These are phyloP conservation scores for Anastrepha ludens DNA, from an alignment of 1,140 invertebrate species.

Conservation along the genomic window DNA sequence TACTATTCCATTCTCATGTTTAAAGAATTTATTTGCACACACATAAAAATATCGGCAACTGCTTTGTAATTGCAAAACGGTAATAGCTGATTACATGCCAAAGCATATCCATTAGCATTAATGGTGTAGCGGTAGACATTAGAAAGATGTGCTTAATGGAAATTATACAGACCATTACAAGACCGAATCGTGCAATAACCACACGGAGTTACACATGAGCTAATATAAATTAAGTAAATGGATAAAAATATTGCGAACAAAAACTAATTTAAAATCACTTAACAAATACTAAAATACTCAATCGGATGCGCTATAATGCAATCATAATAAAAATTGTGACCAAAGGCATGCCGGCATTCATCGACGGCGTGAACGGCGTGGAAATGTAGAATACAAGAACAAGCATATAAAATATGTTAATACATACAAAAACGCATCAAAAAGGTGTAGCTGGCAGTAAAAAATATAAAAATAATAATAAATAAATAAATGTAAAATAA, in stretches of 20 bases:
- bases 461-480: not conserved
- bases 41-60: slow-evolving; percentile 10
- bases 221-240: not conserved
- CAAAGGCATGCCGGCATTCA: slow-evolving; percentile 39
- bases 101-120: slow-evolving; percentile 5
- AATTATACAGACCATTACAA: slow-evolving; percentile 36
- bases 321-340: slow-evolving; percentile 32
- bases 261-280: slow-evolving; percentile 48
- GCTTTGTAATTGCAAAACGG: not conserved
- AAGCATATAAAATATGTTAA: slow-evolving; percentile 31
- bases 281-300: slow-evolving; percentile 32
- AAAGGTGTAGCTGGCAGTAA: not conserved
- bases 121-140: slow-evolving; percentile 12
- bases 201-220: not conserved
- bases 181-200: not conserved
- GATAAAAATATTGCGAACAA: slow-evolving; percentile 19
- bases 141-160: slow-evolving; percentile 41
- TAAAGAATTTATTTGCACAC: not conserved
- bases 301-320: slow-evolving; percentile 8
- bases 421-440: not conserved
- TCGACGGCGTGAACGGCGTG: not conserved
- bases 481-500: not conserved
- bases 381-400: slow-evolving; percentile 4
- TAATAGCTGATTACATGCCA: not conserved
- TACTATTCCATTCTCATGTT: too few relatives aligned